Conservation (phyloP, 1,140 invertebrate species). For the Calephelis nemesis region DNA sequence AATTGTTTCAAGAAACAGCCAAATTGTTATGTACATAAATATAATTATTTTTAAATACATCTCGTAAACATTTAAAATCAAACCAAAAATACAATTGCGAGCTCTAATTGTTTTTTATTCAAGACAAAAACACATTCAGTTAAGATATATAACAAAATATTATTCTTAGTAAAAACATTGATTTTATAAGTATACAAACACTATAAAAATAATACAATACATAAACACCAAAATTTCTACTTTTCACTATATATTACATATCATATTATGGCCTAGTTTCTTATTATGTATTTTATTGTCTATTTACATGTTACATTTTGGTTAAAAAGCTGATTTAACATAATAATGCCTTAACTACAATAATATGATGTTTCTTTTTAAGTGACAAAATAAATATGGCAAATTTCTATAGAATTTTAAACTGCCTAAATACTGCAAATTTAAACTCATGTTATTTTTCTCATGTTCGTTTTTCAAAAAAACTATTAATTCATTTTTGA, state of each 20-base stretch:
- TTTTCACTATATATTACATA: conserved; percentile 8
- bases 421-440: too few species aligned
- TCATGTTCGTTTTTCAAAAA: too few species aligned
- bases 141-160: neutral
- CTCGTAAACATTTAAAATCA: too few species aligned
- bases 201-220: conserved; percentile 12
- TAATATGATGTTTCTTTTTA: too few species aligned
- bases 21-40: too few species aligned
- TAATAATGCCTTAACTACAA: neutral
- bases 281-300: conserved; percentile 12
- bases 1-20: too few species aligned
- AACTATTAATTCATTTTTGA: too few species aligned
- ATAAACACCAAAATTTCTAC: conserved; percentile 16
- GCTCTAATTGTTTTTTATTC: neutral
- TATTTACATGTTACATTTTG: conserved; percentile 12
- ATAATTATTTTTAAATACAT: too few species aligned
- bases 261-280: conserved; percentile 8
- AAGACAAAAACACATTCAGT: neutral
- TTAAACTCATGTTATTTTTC: too few species aligned
- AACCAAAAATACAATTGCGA: too few species aligned
- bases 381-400: too few species aligned
- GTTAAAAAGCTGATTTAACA: neutral
- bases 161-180: conserved; percentile 2
- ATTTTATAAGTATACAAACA: conserved; percentile 7
- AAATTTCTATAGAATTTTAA: too few species aligned